A percentile compares a stretch with the other conserved stretches of the same genome.
Evolutionary conservation across 2,888 invertebrate genomes (phyloP).

Genomic region (Trypoxylon attenuatum): DNA sequence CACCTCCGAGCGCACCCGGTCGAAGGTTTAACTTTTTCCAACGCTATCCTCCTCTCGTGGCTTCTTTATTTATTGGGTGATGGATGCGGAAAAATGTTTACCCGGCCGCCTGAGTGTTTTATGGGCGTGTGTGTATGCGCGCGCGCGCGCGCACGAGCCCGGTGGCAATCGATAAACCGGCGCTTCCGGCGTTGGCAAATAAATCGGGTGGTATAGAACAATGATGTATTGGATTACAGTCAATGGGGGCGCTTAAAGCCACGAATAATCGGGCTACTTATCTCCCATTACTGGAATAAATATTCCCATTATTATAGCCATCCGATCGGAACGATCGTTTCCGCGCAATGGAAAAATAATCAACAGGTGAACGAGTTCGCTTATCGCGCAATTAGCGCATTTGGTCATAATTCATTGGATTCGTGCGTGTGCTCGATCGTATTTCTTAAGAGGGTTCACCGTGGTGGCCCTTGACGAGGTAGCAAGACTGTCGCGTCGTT

Average conservation of each 20-base stretch:
- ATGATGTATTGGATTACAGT: constrained; percentile 11
- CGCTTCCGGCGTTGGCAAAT: neutral
- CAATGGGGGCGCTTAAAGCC: constrained; percentile 10
- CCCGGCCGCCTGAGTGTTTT: too few species aligned
- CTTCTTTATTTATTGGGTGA: neutral
- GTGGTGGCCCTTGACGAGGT: neutral
- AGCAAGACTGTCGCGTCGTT: too few species aligned
- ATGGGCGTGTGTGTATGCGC: too few species aligned
- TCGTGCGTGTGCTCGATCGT: neutral
- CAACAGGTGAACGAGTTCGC: constrained; percentile 13
- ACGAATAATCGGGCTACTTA: constrained; percentile 22
- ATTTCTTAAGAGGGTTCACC: neutral
- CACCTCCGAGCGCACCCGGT: neutral
- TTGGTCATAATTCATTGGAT: constrained; percentile 18
- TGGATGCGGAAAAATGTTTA: neutral
- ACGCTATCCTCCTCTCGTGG: neutral
- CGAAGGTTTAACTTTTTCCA: neutral
- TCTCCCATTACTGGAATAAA: constrained; percentile 14
- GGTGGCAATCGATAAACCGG: neutral
- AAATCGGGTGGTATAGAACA: neutral
- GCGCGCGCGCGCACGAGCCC: neutral
- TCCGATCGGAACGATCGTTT: neutral
- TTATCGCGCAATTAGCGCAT: constrained; percentile 9
- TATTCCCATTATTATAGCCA: constrained; percentile 5
- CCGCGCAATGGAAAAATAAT: neutral